These are phyloP conservation scores for Lepisosteus oculatus DNA, from an alignment of 2,113 vertebrate species.

Conservation along the genomic window DNA sequence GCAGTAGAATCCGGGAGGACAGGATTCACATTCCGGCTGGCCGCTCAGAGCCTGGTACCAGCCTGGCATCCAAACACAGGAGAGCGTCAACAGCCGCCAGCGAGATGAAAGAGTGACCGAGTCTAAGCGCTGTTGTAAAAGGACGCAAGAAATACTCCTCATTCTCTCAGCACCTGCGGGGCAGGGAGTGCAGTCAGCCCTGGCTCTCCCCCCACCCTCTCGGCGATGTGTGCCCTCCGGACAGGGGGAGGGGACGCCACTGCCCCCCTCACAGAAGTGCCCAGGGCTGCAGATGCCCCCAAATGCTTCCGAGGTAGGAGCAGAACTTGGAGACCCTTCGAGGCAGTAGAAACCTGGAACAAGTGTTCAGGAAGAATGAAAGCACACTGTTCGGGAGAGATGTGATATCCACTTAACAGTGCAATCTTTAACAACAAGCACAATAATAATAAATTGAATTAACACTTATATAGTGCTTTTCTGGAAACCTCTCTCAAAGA, in stretches of 20 bases:
- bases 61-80: constrained; percentile 43
- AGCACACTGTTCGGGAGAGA: neutral
- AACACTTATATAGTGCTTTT: no score
- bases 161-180: constrained; percentile 47
- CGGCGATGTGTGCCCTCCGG: constrained; percentile 55
- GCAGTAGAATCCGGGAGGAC: constrained; percentile 67
- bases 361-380: neutral
- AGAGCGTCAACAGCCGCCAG: neutral
- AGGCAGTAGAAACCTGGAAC: constrained; percentile 63
- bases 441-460: no score
- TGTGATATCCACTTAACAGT: no score
- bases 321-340: constrained; percentile 55
- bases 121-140: neutral
- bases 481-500: no score
- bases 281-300: constrained; percentile 32
- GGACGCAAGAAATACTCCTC: neutral
- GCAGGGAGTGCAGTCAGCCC: constrained; percentile 60
- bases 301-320: constrained; percentile 46
- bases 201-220: constrained; percentile 48
- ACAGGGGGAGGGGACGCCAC: constrained; percentile 54
- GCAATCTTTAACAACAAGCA: no score
- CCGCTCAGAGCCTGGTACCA: constrained; percentile 66
- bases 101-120: neutral
- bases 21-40: constrained; percentile 61
- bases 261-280: constrained; percentile 70